These are phyloP conservation scores for Hedya salicella DNA, from an alignment of 2,888 invertebrate genomes.

Conservation along the genomic window DNA sequence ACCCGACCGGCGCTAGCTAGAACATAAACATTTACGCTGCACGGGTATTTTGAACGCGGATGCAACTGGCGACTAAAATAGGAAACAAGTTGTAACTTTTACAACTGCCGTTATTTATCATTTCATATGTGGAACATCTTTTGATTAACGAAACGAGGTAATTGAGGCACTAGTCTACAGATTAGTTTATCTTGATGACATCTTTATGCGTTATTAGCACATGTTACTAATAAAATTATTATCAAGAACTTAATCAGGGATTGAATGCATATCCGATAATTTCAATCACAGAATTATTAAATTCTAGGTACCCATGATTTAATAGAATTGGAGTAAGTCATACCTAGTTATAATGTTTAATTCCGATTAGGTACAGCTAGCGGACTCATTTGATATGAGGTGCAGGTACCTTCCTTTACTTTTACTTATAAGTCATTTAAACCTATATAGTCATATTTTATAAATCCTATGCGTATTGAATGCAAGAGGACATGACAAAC, in stretches of 20 bases:
- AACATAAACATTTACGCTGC: slow-evolving; percentile 77
- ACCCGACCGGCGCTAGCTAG: slow-evolving; percentile 57
- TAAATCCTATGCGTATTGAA: slow-evolving; percentile 16
- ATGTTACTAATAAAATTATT: not conserved
- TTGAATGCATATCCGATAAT: too few relatives aligned
- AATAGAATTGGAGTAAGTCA: not conserved
- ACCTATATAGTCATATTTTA: not conserved
- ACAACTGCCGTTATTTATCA: slow-evolving; percentile 45
- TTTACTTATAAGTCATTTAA: not conserved
- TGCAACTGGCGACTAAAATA: slow-evolving; percentile 69
- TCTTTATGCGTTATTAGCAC: slow-evolving; percentile 2
- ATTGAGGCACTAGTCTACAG: slow-evolving; percentile 24
- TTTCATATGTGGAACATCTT: slow-evolving; percentile 43
- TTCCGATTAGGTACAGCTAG: too few relatives aligned
- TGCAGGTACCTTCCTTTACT: not conserved
- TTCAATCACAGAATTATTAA: not conserved
- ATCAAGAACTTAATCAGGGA: too few relatives aligned
- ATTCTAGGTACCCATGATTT: not conserved
- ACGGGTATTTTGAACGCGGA: slow-evolving; percentile 70
- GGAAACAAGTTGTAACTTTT: slow-evolving; percentile 56
- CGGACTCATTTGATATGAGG: too few relatives aligned
- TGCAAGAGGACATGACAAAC: slow-evolving; percentile 48
- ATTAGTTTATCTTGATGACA: slow-evolving; percentile 25
- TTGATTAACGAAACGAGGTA: slow-evolving; percentile 30
- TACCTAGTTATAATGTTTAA: too few relatives aligned